Evolutionary conservation across 2,113 vertebrate genomes (phyloP).

Genomic region (Oceanites oceanicus): DNA sequence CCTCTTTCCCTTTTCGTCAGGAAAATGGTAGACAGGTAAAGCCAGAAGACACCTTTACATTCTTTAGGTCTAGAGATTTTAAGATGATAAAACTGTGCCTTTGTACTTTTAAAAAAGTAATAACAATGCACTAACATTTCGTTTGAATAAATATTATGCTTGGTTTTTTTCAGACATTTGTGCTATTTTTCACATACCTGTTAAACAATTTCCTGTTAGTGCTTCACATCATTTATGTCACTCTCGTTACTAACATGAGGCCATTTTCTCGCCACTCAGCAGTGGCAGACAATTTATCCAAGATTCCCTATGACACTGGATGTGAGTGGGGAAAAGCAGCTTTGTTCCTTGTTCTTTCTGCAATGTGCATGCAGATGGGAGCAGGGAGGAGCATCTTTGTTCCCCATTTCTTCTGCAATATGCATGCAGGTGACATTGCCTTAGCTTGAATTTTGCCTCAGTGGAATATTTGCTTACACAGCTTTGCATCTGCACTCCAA

Average conservation of each 20-base stretch:
- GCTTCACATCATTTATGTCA: background rate
- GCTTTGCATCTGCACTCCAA: accelerated
- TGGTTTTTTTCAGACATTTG: background rate
- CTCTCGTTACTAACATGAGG: background rate
- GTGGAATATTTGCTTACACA: background rate
- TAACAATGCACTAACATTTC: background rate
- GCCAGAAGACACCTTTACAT: background rate
- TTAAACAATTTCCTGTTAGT: background rate
- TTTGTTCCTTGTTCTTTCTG: background rate
- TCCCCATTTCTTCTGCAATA: background rate
- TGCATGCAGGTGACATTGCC: background rate
- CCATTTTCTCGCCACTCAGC: background rate
- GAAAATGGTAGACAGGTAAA: background rate
- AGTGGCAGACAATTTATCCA: background rate
- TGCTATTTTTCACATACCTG: background rate
- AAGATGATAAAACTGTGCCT: background rate
- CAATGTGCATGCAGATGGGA: background rate
- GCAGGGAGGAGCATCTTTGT: background rate
- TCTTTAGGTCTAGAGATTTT: background rate
- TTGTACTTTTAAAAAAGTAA: background rate
- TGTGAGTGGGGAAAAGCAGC: background rate
- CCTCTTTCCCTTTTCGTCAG: background rate
- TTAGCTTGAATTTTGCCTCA: background rate
- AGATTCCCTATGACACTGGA: background rate
- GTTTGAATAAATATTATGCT: background rate